Percentiles rank a stretch among this genome's conserved stretches.
Conservation (phyloP, 2,113 vertebrate species). For the Zosterops pallidus region DNA sequence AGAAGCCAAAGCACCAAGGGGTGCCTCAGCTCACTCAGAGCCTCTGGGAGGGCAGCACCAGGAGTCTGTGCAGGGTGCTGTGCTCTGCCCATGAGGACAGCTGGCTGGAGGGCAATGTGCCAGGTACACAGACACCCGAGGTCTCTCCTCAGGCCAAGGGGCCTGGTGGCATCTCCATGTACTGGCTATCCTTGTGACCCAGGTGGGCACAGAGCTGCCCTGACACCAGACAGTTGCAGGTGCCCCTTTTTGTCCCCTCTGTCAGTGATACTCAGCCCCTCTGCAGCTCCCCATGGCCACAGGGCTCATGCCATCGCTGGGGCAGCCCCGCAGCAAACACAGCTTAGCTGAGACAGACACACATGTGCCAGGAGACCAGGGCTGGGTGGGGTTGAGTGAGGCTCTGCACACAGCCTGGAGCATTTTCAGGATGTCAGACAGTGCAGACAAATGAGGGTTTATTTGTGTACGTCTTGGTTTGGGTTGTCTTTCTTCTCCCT, state of each 20-base stretch:
- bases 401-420: not conserved
- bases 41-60: not conserved
- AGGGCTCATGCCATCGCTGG: accelerated
- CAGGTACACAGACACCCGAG: not conserved
- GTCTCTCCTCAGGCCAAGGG: not conserved
- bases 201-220: not conserved
- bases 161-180: not conserved
- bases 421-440: not conserved
- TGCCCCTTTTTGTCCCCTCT: not conserved
- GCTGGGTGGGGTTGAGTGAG: not conserved
- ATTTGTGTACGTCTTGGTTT: not conserved
- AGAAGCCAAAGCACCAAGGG: not conserved
- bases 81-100: accelerated
- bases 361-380: not conserved
- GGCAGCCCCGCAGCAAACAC: accelerated
- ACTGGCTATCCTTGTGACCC: accelerated
- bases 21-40: not conserved
- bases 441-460: not conserved
- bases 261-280: accelerated
- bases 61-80: accelerated
- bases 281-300: not conserved
- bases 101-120: not conserved
- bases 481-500: not conserved
- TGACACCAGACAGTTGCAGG: not conserved
- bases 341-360: not conserved